phyloP scores from a whole-genome alignment of 2,113 vertebrate species.

The Sapayoa aenigma region DNA sequence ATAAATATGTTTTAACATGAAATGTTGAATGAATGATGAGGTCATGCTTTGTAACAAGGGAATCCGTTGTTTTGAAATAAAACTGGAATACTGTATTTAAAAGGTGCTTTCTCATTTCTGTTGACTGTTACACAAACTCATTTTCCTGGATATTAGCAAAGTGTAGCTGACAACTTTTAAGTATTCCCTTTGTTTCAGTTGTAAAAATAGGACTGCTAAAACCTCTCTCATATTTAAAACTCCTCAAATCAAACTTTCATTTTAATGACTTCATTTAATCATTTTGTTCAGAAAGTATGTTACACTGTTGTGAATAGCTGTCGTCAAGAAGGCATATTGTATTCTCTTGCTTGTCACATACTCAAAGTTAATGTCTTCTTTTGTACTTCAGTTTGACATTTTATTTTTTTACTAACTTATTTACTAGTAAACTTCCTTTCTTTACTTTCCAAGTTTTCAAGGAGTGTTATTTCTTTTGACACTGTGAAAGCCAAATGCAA shows the following conservation, averaged over 20 bases:
- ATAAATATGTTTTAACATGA: neutral
- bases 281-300: neutral
- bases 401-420: neutral
- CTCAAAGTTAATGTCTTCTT: neutral
- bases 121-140: neutral
- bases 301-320: neutral
- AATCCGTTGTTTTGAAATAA: constrained; percentile 2
- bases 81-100: constrained; percentile 37
- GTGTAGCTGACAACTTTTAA: neutral
- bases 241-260: neutral
- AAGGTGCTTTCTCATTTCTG: neutral
- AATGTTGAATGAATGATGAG: neutral
- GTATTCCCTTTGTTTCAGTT: neutral
- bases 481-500: neutral
- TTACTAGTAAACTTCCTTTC: neutral
- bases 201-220: neutral
- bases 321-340: neutral
- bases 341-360: neutral
- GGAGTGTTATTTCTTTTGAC: neutral
- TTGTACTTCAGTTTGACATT: neutral
- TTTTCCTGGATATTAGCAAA: neutral
- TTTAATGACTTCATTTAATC: neutral
- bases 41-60: neutral
- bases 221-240: neutral
- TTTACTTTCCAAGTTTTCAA: neutral